phyloP scores from a whole-genome alignment of 2,888 invertebrate genomes.

The Muscina levida region DNA sequence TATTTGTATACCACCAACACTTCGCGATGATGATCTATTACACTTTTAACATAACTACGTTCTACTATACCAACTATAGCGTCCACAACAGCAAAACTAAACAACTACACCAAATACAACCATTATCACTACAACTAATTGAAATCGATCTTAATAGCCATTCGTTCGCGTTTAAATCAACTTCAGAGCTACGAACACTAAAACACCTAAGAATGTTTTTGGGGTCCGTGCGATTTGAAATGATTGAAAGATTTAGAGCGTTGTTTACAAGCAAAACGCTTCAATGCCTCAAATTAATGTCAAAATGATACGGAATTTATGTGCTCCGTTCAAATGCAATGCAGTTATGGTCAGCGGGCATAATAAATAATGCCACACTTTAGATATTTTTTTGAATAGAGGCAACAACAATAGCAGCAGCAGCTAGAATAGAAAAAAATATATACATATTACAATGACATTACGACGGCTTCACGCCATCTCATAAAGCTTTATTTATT shows the following conservation, averaged over 20 bases:
- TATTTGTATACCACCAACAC: no score
- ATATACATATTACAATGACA: not conserved
- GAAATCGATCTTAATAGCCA: no score
- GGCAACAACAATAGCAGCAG: no score
- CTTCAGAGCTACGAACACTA: not conserved
- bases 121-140: no score
- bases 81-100: no score
- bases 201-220: not conserved
- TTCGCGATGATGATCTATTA: no score
- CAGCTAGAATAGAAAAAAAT: not conserved
- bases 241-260: slow-evolving; percentile 1
- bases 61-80: no score
- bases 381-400: no score
- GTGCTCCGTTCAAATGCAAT: not conserved
- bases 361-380: slow-evolving; percentile 30
- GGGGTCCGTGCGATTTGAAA: not conserved
- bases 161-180: no score
- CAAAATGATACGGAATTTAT: slow-evolving; percentile 4
- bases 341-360: slow-evolving; percentile 1
- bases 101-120: no score
- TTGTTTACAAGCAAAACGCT: not conserved
- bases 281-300: slow-evolving; percentile 13
- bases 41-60: no score
- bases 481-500: slow-evolving; percentile 26
- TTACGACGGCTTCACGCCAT: not conserved